Conservation (phyloP, 1,140 invertebrate species). For the Drosophila ironensis region DNA sequence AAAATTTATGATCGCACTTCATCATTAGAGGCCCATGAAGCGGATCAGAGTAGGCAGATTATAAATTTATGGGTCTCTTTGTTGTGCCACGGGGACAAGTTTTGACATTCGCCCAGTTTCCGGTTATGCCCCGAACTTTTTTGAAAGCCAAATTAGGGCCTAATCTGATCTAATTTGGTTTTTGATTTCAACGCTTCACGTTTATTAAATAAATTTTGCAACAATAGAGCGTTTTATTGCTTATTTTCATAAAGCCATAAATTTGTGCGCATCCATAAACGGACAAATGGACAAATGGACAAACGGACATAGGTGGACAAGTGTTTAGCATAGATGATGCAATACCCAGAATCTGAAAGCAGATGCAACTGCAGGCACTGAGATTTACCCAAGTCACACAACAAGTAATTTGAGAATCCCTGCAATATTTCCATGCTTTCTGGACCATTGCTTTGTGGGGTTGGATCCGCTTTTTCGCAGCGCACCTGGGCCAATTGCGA, state of each 20-base stretch:
- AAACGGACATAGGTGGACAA: not conserved
- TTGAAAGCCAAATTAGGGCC: constrained; percentile 22
- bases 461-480: no score
- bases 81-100: constrained; percentile 28
- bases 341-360: not conserved
- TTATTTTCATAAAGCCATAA: not conserved
- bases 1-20: constrained; percentile 48
- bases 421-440: no score
- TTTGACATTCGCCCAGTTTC: constrained; percentile 36
- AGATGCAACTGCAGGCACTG: no score
- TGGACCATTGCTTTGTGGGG: no score
- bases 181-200: constrained; percentile 37
- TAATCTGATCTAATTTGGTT: constrained; percentile 39
- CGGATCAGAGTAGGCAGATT: constrained; percentile 36
- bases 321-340: not conserved
- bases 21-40: constrained; percentile 30
- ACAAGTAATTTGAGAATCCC: no score
- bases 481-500: constrained; percentile 7
- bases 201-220: constrained; percentile 26
- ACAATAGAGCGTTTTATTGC: constrained; percentile 12
- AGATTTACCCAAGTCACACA: no score
- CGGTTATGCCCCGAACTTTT: constrained; percentile 25
- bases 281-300: not conserved
- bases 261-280: not conserved
- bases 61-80: constrained; percentile 37